Evolutionary conservation across 2,113 vertebrate genomes (phyloP).

Genomic region (Dunckerocampus dactyliophorus): DNA sequence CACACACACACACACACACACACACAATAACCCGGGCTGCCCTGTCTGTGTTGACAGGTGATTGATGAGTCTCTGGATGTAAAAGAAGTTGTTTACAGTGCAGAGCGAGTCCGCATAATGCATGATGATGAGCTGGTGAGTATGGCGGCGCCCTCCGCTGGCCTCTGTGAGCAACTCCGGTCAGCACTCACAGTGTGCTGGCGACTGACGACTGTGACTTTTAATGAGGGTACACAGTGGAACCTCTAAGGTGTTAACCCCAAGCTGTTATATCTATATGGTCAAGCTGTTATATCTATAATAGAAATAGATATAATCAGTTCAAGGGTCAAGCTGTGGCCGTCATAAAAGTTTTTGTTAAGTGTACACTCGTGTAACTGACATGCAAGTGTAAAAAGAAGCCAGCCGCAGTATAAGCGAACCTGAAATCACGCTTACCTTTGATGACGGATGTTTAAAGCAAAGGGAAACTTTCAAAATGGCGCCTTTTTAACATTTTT

Average conservation of each 20-base stretch:
- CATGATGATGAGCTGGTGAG: slow-evolving; percentile 89
- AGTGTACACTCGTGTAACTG: no score
- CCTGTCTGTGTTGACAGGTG: slow-evolving; percentile 82
- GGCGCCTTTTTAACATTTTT: no score
- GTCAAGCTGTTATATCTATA: no score
- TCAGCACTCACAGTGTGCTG: background rate
- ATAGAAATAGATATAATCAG: no score
- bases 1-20: slow-evolving; percentile 26
- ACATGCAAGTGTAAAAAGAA: no score
- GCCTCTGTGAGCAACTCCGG: slow-evolving; percentile 56
- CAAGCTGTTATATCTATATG: no score
- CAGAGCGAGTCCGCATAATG: slow-evolving; percentile 87
- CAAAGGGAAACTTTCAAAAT: no score
- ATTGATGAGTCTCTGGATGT: slow-evolving; percentile 96
- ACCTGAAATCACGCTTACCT: no score
- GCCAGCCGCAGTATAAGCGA: no score
- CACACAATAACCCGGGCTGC: slow-evolving; percentile 63
- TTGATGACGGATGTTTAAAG: no score
- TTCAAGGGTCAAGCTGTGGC: no score
- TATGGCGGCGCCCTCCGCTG: slow-evolving; percentile 66
- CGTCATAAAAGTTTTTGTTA: no score
- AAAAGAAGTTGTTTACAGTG: slow-evolving; percentile 93
- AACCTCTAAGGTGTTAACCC: background rate
- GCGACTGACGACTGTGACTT: background rate
- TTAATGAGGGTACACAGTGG: background rate